Evolutionary conservation across 1,140 invertebrate genomes (phyloP).

Genomic region (Micrasema minimum): DNA sequence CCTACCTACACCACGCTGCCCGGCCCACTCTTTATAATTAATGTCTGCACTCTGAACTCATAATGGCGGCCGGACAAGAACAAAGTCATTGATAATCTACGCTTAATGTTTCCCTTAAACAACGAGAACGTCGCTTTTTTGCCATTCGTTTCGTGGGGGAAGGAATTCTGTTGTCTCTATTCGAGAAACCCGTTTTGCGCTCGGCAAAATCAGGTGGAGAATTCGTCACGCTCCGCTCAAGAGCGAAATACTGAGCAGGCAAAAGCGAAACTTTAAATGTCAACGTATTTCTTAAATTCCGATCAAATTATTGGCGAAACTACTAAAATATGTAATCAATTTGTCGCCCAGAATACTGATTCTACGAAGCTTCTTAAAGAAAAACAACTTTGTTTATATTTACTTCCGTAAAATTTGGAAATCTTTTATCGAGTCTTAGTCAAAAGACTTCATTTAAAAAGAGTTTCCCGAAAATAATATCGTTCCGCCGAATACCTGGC

Average conservation of each 20-base stretch:
- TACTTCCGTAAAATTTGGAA: not conserved
- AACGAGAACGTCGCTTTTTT: conserved; percentile 1
- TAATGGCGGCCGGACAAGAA: conserved; percentile 17
- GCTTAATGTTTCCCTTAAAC: conserved; percentile 24
- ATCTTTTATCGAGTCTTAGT: not conserved
- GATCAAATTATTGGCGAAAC: no score
- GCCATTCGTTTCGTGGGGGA: conserved; percentile 12
- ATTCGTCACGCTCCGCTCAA: not conserved
- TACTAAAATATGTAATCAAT: no score
- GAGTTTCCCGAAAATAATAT: not conserved
- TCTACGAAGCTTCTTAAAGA: no score
- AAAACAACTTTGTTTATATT: not conserved
- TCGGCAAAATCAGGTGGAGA: not conserved
- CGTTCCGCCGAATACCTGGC: not conserved
- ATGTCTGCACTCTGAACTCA: conserved; percentile 23
- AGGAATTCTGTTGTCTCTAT: conserved; percentile 4
- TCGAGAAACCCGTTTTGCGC: not conserved
- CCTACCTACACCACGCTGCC: conserved; percentile 19
- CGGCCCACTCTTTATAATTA: conserved; percentile 20
- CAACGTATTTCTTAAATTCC: not conserved
- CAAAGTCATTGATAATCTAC: conserved; percentile 30
- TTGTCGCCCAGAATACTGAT: no score
- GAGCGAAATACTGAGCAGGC: not conserved
- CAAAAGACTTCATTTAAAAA: not conserved
- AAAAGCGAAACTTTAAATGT: not conserved